Evolutionary conservation across 2,113 vertebrate species (phyloP), one percentile per base, ranked within the genome.

Genomic region (Urocitellus parryii): DNA sequence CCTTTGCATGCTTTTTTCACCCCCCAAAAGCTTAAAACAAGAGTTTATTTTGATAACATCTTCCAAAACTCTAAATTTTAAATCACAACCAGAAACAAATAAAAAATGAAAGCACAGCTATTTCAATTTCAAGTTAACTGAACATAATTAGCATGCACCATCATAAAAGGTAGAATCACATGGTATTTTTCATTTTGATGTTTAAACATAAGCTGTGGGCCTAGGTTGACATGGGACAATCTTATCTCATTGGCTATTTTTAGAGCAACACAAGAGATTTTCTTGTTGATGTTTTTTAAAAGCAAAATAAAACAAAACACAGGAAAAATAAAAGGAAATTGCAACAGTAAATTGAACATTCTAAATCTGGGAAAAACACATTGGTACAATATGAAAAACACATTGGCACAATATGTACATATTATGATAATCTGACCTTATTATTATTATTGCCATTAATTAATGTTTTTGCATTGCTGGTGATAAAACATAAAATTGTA

Each of bases 201-300:
- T 73, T 87, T 96, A 88, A 89, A 95, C 94, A 34, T 34, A 95
- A 95, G 27, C 22, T 65, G 27, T 73, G 51, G 79, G 9, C 17
- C 86, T 78, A 53, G 22, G 1, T 42, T 91, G 17, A 45, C 67
- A 37, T 27, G 22, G 76, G 18, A 88, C 45, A 80, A 89, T 42
- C 18, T 27, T 87, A 88, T 25, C 63, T 93, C 65, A 5, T 32
- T 88, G 74, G 53, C 16, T 93, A 95, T 82, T 58, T 0, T 0
- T 93, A 92, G 93, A 94, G 63, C 42, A 93, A 73, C 13, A 77
- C 17, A 56, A 56, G 56, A 20, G 17, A 42, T 90, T 97, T 96
- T 88, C 92, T 90, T 9, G 0, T 74, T 80, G 53, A 97, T 79
- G 87, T 34, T 88, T 56, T 18, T 56, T 61, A 70, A 48, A 61